Evolutionary conservation across 23 tunicate genomes (phyloP).

Genomic region (Ascidia mentula): DNA sequence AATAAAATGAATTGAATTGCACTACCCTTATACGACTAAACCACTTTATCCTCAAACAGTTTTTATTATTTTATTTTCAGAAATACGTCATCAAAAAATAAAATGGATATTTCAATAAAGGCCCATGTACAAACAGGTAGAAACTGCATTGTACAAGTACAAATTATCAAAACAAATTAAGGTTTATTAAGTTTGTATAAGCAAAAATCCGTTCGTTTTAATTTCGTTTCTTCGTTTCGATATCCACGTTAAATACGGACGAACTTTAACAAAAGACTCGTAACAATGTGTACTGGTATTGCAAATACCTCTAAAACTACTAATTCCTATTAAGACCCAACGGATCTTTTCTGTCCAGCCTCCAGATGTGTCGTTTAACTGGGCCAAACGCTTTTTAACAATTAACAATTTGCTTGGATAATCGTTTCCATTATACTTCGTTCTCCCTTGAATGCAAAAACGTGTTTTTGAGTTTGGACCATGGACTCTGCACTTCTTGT

Average conservation of each 20-base stretch:
- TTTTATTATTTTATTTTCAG: too few relatives aligned
- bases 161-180: not conserved
- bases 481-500: not conserved
- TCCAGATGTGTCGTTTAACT: not conserved
- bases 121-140: not conserved
- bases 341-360: not conserved
- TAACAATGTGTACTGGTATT: not conserved
- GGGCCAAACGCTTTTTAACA: not conserved
- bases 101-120: not conserved
- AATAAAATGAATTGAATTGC: too few relatives aligned
- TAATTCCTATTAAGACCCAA: not conserved
- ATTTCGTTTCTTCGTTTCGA: too few relatives aligned
- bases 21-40: too few relatives aligned
- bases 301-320: not conserved
- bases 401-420: not conserved
- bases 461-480: not conserved
- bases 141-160: not conserved
- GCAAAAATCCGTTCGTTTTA: too few relatives aligned
- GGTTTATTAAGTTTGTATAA: too few relatives aligned
- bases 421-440: not conserved
- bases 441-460: not conserved
- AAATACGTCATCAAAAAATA: not conserved
- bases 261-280: not conserved
- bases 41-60: too few relatives aligned
- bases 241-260: not conserved